Percentiles rank a stretch among this genome's conserved stretches.
Conservation (phyloP, 2,888 invertebrate genomes). For the Kryphioiulus occultus region DNA sequence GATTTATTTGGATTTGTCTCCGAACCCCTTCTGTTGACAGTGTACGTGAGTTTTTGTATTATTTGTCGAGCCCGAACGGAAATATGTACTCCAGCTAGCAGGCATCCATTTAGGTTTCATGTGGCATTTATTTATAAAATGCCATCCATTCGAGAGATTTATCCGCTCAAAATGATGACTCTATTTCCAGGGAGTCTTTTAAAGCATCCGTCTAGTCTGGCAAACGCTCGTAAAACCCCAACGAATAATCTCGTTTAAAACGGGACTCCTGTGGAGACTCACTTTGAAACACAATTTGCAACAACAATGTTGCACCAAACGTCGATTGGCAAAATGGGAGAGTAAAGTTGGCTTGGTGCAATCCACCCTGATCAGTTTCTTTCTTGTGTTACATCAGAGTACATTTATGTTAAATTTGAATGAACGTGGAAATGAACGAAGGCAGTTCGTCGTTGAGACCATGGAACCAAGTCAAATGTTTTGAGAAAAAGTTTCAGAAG, state of each 20-base stretch:
- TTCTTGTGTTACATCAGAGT: too few species aligned
- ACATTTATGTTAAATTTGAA: too few species aligned
- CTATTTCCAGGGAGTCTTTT: conserved; percentile 23
- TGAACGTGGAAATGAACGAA: too few species aligned
- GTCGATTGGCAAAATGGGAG: neutral
- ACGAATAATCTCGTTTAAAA: neutral
- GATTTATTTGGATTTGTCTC: neutral
- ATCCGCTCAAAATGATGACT: conserved; percentile 1
- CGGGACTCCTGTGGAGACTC: neutral
- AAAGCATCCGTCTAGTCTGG: conserved; percentile 1
- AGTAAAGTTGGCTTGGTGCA: neutral
- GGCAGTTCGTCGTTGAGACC: too few species aligned
- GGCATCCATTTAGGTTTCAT: neutral
- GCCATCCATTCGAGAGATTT: neutral
- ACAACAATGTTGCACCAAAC: neutral
- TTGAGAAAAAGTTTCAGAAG: too few species aligned
- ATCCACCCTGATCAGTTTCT: too few species aligned
- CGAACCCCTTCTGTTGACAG: neutral
- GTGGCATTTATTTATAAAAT: neutral
- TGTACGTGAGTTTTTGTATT: conserved; percentile 7
- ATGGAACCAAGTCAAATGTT: too few species aligned
- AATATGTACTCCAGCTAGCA: neutral
- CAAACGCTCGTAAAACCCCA: neutral
- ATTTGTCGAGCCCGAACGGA: neutral
- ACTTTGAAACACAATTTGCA: neutral